Evolutionary conservation across 92 coral and sea anemone genomes (phyloP), one percentile per base, ranked within the genome.

Genomic region (Porites rus): DNA sequence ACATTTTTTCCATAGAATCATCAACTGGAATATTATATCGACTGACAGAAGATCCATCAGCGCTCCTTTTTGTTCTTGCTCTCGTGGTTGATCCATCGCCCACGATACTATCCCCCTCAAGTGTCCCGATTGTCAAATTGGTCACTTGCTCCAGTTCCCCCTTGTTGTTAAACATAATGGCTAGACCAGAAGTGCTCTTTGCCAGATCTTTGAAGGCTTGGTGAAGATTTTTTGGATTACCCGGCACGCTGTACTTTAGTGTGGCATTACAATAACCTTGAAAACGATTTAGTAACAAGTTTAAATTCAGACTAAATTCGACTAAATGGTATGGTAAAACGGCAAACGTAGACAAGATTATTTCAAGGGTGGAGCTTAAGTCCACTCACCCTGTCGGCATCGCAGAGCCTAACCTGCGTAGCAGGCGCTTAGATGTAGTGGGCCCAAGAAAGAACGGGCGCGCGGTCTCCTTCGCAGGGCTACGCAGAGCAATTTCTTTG

Each of bases 1-100:
- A 72, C 74, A 94, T 78, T 75, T 94, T 83, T 17, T 90, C 96
- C 64, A 96, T 87, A 65, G 98, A 92, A 59, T 96, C 98, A 38
- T 96, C 98, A 24, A 96, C 88, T 10, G 93, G 76, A 54, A 96
- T 56, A 69, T 22, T 81, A 28, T 81, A 81, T 31, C 76, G 76
- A 25, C 54, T 69, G 13, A 46, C 90, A 10, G 61, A 10, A 4
- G 69, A 86, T 24, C 68, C 62, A 1, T 79, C 77, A 31, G 64
- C 86, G 51, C 94, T 86, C 60, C 96, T 78, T 74, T 88, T 90
- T 88, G 80, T 94, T 22, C 98, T 94, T 18, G 67, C 60, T 0
- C 85, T 43, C 46, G 61, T 18, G 75, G 79, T 86, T 10, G 96
- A 84, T n/a, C 96, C 95, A 31, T 84, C 18, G 21, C 92, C 82